These are phyloP conservation scores for pig (Sus scrofa) DNA, from an alignment of 2,113 vertebrate species.

Conservation along the genomic window T2T-Sscrofa CM000812.6:32243501-32244000, in stretches of 20 bases:
- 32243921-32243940: not conserved
- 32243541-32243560: not conserved
- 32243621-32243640: not conserved
- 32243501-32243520: too few relatives aligned
- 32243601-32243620: constrained; percentile 31
- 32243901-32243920: not conserved
- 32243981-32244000: not conserved
- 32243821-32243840: not conserved
- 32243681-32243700: not conserved
- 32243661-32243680: not conserved
- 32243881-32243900: not conserved
- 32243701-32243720: not conserved
- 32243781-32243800: constrained; percentile 25
- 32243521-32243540: too few relatives aligned
- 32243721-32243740: not conserved
- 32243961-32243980: not conserved
- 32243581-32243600: not conserved
- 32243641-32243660: not conserved
- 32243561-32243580: not conserved
- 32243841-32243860: not conserved
- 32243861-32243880: not conserved
- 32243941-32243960: constrained; percentile 1
- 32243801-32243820: not conserved
- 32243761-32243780: not conserved
- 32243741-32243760: not conserved